Evolutionary conservation across 2,113 vertebrate species (phyloP).

Genomic region (human): DNA sequence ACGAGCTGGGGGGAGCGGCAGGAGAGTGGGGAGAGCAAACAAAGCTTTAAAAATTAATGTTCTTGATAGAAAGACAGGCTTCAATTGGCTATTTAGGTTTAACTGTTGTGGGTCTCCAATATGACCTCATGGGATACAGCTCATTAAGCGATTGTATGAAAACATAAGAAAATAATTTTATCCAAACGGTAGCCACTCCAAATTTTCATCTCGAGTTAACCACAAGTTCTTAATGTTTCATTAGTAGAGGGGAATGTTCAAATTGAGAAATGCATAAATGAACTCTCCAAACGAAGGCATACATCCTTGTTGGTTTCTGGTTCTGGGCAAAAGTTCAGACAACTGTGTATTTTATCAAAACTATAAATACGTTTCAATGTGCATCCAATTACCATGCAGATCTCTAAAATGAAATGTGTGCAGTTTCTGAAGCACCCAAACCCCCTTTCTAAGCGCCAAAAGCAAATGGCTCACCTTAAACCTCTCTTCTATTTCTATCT

Average conservation of each 20-base stretch:
- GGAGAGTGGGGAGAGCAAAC: background rate
- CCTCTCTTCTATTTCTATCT: background rate
- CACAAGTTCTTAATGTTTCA: constrained; percentile 63
- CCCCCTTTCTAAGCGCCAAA: background rate
- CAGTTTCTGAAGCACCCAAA: background rate
- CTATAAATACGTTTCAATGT: background rate
- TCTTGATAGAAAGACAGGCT: constrained; percentile 23
- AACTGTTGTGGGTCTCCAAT: background rate
- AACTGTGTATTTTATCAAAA: constrained; percentile 59
- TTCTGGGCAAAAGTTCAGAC: constrained; percentile 47
- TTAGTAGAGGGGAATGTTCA: constrained; percentile 50
- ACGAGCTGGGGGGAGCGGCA: background rate
- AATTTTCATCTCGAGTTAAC: constrained; percentile 51
- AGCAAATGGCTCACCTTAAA: background rate
- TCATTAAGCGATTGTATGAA: constrained; percentile 61
- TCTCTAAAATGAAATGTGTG: background rate
- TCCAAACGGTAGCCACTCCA: constrained; percentile 21
- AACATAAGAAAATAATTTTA: constrained; percentile 66
- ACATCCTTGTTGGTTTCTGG: constrained; percentile 49
- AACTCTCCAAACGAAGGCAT: constrained; percentile 41
- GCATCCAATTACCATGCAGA: background rate
- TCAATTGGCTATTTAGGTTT: background rate
- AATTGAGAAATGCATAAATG: constrained; percentile 35
- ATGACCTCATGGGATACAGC: constrained; percentile 62
- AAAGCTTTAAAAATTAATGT: background rate